These are phyloP conservation scores for Cygnus atratus DNA, from an alignment of 2,113 vertebrate genomes.

Conservation along the genomic window DNA sequence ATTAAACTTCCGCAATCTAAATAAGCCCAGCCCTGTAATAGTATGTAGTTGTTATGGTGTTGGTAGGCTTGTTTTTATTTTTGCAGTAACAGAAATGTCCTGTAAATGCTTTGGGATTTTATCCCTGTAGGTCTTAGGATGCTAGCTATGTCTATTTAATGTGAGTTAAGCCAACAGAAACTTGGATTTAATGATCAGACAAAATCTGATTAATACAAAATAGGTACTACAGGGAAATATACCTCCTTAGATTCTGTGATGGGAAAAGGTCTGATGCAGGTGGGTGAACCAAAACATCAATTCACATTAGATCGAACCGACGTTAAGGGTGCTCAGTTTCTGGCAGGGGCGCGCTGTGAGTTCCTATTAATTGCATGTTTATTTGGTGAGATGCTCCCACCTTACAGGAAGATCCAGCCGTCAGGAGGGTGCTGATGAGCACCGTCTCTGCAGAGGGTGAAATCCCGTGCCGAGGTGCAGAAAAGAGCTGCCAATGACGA, in stretches of 20 bases:
- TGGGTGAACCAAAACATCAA: not conserved
- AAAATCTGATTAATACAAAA: not conserved
- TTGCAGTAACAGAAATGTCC: not conserved
- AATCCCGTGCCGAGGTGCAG: not conserved
- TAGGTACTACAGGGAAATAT: not conserved
- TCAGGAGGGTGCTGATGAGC: not conserved
- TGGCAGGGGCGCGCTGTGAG: not conserved
- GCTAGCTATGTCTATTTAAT: not conserved
- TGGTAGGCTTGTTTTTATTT: conserved; percentile 34
- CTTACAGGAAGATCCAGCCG: not conserved
- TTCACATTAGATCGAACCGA: not conserved
- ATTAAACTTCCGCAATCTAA: conserved; percentile 55
- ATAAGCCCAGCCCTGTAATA: conserved; percentile 4
- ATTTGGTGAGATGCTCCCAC: not conserved
- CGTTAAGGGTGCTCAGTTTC: not conserved
- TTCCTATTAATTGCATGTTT: not conserved
- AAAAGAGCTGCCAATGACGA: not conserved
- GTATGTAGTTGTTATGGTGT: not conserved
- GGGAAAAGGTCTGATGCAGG: not conserved
- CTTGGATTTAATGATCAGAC: not conserved
- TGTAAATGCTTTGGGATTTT: not conserved
- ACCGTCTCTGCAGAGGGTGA: not conserved
- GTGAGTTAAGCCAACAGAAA: conserved; percentile 1
- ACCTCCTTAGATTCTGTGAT: conserved; percentile 36
- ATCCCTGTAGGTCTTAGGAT: not conserved